These are phyloP conservation scores for Lamprotornis superbus DNA, from an alignment of 2,113 vertebrate species.

Conservation along the genomic window DNA sequence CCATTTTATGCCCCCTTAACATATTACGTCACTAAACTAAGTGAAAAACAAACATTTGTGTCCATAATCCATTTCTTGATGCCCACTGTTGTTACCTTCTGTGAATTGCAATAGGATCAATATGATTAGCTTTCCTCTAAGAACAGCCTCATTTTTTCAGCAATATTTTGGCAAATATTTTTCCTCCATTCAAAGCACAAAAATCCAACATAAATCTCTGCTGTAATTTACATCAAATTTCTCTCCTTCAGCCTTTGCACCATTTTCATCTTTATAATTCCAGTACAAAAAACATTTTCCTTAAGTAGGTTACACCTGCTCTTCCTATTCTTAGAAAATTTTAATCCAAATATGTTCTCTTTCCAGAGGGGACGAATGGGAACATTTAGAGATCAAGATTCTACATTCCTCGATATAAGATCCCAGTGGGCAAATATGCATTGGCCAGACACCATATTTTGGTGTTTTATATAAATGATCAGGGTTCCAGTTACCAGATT, in stretches of 20 bases:
- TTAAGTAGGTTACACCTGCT: background rate
- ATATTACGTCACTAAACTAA: background rate
- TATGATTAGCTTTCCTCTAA: background rate
- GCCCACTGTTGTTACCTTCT: background rate
- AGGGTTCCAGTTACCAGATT: background rate
- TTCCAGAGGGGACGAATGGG: background rate
- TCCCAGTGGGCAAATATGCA: background rate
- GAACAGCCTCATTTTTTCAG: background rate
- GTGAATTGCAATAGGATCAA: background rate
- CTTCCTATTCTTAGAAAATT: background rate
- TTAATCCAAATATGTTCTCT: background rate
- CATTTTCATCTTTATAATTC: background rate
- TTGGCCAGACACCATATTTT: background rate
- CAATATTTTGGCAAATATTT: background rate
- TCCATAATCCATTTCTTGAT: background rate
- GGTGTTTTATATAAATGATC: background rate
- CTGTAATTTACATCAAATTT: background rate
- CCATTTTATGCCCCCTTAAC: background rate
- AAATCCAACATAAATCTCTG: background rate
- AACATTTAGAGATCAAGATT: background rate
- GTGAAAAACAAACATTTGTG: background rate
- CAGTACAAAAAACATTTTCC: background rate
- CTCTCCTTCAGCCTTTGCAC: background rate
- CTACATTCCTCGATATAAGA: background rate
- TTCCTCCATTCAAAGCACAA: background rate